These are phyloP conservation scores for Istiophorus platypterus DNA, from an alignment of 2,113 vertebrate genomes.

Conservation along the genomic window DNA sequence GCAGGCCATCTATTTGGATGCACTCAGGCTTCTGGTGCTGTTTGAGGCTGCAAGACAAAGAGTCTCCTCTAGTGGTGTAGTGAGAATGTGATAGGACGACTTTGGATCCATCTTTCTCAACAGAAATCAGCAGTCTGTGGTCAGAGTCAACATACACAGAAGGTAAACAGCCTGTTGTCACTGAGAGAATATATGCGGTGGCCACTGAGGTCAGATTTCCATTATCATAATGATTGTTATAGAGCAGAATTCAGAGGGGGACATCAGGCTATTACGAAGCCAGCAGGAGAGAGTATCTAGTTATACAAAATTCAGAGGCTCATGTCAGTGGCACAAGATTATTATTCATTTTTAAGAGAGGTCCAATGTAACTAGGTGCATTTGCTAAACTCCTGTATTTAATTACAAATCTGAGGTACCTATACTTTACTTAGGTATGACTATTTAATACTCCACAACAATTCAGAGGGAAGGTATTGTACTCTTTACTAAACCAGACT, in stretches of 20 bases:
- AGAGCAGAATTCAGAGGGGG: not conserved
- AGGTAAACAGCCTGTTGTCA: not conserved
- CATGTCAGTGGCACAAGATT: too few species aligned
- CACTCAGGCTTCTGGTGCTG: not conserved
- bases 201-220: not conserved
- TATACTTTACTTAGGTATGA: too few species aligned
- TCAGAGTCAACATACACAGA: not conserved
- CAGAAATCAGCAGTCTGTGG: not conserved
- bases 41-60: not conserved
- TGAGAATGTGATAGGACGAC: not conserved
- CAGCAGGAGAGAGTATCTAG: too few species aligned
- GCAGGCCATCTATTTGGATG: not conserved
- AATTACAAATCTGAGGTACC: too few species aligned
- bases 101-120: not conserved
- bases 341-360: too few species aligned
- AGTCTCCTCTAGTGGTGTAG: not conserved
- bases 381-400: too few species aligned
- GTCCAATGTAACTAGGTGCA: too few species aligned
- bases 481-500: too few species aligned
- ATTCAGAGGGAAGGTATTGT: too few species aligned
- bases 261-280: not conserved
- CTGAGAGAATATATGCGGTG: conserved; percentile 2
- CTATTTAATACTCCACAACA: too few species aligned
- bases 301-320: too few species aligned
- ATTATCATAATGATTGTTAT: conserved; percentile 30